Evolutionary conservation across 2,113 vertebrate genomes (phyloP), one percentile per base, ranked within the genome.

Genomic region (Gasterosteus aculeatus): DNA sequence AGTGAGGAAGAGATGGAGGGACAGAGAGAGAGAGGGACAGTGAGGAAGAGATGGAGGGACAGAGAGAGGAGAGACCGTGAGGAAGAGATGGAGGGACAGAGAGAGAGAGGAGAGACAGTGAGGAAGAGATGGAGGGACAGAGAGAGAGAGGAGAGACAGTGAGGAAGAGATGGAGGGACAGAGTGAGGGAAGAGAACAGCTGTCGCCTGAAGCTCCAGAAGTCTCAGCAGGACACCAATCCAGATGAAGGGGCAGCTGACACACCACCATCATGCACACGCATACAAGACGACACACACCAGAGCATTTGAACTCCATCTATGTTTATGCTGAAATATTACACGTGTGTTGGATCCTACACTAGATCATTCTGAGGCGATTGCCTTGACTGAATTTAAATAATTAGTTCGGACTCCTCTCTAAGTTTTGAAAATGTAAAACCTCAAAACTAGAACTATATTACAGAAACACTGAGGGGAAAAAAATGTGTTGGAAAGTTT

Each of bases 161-260:
- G 19, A 51, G 63, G 19, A 11, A 1, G n/a, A 69, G 59, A 38
- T 3, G 2, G 26, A 61, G 22, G 74, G 47, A 79, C 2, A 3
- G 10, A 42, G 10, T 2, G 47, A 56, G 71, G 31, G 59, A 71
- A 71, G 75, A 86, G 82, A 89, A 77, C 85, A 86, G 83, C 69
- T 91, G 84, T 77, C 85, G 80, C 82, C 70, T 83, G 85, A 71
- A 91, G 84, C 85, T 78, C 72, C 84, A 51, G 66, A 58, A 83
- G 77, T 87, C 75, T 76, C 73, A 68, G 69, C 39, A 63, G 72
- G 77, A 83, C 77, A 80, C 60, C 65, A 51, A 38, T 38, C 35
- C 35, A 75, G 41, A 11, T 77, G 79, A 79, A 88, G 67, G 54
- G 81, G 80, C 39, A 14, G 62, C 49, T 83, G 72, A 89, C 64